Base-by-base conservation (phyloP, 2,113 vertebrate species). In the Cochlearius cochlearius region DNA sequence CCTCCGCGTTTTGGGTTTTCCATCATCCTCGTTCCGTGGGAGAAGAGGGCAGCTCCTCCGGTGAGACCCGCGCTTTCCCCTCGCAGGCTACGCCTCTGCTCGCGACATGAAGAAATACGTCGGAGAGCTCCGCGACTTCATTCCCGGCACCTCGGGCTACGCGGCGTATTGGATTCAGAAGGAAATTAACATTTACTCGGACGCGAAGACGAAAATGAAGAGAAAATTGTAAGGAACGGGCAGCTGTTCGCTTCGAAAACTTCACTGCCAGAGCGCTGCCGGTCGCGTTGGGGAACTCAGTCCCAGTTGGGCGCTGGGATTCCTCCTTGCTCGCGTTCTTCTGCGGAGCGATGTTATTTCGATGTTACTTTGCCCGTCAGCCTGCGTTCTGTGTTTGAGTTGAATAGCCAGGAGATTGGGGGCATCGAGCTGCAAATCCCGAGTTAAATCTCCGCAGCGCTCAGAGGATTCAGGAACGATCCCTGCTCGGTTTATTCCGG, bases 91-190 rank as follows among this genome's bases (percentile, higher is more conserved):
- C 20, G 0, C 95, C 90, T 98, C 98, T 5, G 93, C 98, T 91
- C 94, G 87, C 9, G 47, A 97, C 88, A 97, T 98, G 98, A 97
- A 96, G 94, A 98, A 98, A 91, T 98, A 98, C 0, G 29, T 69
- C 2, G 98, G 97, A 25, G 98, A 98, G 64, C 91, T 98, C 50
- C 87, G 64, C 0, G 98, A 98, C 78, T 98, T 98, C 68, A 96
- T 79, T 72, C 98, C 98, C 0, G 98, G 98, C 83, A 96, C 95
- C 32, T 97, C 92, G 0, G 98, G 98, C 68, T 98, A 98, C 13
- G 10, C 76, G 1, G 98, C 13, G 0, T 98, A 98, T 59, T 98
- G 98, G 88, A 66, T 98, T 89, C 95, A 97, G 85, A 86, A 90
- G 5, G 96, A 98, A 86, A 97, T 92, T 11, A 97, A 72, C 36